Base-by-base conservation (phyloP, 1,140 invertebrate species). In the Phenacoccus solenopsis region DNA sequence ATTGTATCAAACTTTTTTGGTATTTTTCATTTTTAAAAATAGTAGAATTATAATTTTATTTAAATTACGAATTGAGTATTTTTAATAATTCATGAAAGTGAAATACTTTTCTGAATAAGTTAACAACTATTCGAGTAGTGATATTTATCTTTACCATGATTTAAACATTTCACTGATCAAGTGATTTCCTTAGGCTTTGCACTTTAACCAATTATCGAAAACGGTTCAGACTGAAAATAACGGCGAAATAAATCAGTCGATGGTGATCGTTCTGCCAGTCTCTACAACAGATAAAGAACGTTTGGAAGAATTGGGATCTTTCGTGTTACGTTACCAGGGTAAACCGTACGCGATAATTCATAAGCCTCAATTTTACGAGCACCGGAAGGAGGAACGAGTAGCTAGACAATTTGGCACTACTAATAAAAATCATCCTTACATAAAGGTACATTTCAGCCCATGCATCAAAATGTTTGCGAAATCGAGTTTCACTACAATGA, bases 331-430 rank as follows among this genome's bases (percentile, higher is more conserved):
- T 25, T 87, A 94, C 75, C 82, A 90, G 10, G 86, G 86, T 0
- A 84, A 87, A 70, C 75, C 83, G 5, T 82, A 97, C 12, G 97
- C 94, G 1, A 89, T 99, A 72, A 75, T 99, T 13, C 80, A 90
- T n/a, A 86, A 89, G 59, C 94, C 94, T 0, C 94, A 98, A 80
- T 96, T 99, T 81, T 99, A 88, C 80, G 86, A 85, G 35, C 96
- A 99, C 76, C 85, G 94, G 35, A 98, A 98, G 79, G 93, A 97
- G 79, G 96, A 99, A 80, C 82, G 97, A 70, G 90, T 91, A 74
- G 84, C 86, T 2, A 82, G 95, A 56, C 94, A 97, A 81, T 99
- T 98, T 80, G 96, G 96, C 0, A 97, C 93, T 0, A 88, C 85
- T 57, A 87, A 97, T 78, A 80, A 82, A n/a, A 85, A 85, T 69